Evolutionary conservation across 1,140 invertebrate species (phyloP).

Genomic region (Pseudomyrmex sp.): DNA sequence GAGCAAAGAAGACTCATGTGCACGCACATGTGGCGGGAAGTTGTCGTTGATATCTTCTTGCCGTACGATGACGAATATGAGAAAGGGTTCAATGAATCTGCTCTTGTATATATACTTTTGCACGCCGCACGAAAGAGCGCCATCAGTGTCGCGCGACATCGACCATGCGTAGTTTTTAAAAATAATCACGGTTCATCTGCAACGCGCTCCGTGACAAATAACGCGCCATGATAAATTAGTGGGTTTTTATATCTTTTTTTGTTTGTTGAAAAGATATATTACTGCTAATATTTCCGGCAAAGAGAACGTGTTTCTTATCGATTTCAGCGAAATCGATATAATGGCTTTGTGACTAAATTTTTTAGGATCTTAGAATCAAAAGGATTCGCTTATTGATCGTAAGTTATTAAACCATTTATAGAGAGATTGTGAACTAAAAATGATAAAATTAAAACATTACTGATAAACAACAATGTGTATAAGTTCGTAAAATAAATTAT

Average conservation of each 20-base stretch:
- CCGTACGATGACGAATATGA: slow-evolving; percentile 66
- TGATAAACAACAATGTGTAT: too few relatives aligned
- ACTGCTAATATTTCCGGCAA: neutral
- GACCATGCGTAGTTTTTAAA: slow-evolving; percentile 48
- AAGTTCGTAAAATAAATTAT: too few relatives aligned
- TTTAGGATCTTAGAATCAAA: neutral
- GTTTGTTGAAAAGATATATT: neutral
- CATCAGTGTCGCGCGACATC: slow-evolving; percentile 42
- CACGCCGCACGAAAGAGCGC: slow-evolving; percentile 25
- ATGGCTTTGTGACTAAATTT: too few relatives aligned
- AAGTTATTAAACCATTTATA: neutral
- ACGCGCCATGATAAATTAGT: neutral
- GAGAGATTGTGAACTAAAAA: neutral
- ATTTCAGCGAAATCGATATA: neutral
- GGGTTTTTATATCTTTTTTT: neutral
- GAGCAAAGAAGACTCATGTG: neutral
- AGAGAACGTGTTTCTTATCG: neutral
- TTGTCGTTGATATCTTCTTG: slow-evolving; percentile 76
- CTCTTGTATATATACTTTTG: slow-evolving; percentile 54
- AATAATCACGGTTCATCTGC: slow-evolving; percentile 49
- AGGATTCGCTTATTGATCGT: too few relatives aligned
- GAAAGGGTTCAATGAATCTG: slow-evolving; percentile 73
- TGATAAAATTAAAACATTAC: neutral
- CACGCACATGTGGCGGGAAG: slow-evolving; percentile 78
- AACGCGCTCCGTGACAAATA: slow-evolving; percentile 10